Evolutionary conservation across 2,113 vertebrate genomes (phyloP), one percentile per base, ranked within the genome.

Genomic region (Colistium nudipinnis): DNA sequence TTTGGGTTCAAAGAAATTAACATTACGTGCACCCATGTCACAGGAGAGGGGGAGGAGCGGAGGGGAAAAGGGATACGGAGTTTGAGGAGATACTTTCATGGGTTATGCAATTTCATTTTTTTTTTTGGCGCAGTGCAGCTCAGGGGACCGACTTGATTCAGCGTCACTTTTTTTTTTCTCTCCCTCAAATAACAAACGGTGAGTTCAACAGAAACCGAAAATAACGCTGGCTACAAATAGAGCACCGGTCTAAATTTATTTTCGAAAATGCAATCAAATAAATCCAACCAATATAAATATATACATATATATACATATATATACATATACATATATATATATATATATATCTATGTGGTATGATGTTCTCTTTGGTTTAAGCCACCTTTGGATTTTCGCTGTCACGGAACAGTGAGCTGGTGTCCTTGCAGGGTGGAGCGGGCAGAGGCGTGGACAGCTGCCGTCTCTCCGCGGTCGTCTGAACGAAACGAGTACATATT

Each of bases 401-500:
- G 59, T 74, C 36, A 43, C 19, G 54, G 44, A 73, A 31, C 48
- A 20, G 62, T 33, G 39, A 1, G 10, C 67, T 56, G 35, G 45
- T 35, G 17, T 45, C 22, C 62, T 45, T 14, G 31, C 67, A 60
- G 56, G 64, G 78, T 10, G 19, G 74, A 30, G 49, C 14, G 16
- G 25, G 51, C 83, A 81, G 67, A 86, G 65, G 90, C 89, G 88
- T 88, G 91, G 94, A 94, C 94, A 95, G 94, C 94, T 96, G 96
- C 93, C 84, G 88, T 90, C 90, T 94, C 93, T 93, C 93, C 87
- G 88, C 84, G 91, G 91, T 92, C 86, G 93, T 92, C 94, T 89
- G 91, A 81, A 92, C 91, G 91, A 93, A 92, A 88, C n/a, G 74
- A 81, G 92, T 93, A 95, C 95, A 94, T 94, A 93, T 94, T 94